Base-by-base conservation (phyloP, 2,888 invertebrate species). In the Phaedon cochleariae region DNA sequence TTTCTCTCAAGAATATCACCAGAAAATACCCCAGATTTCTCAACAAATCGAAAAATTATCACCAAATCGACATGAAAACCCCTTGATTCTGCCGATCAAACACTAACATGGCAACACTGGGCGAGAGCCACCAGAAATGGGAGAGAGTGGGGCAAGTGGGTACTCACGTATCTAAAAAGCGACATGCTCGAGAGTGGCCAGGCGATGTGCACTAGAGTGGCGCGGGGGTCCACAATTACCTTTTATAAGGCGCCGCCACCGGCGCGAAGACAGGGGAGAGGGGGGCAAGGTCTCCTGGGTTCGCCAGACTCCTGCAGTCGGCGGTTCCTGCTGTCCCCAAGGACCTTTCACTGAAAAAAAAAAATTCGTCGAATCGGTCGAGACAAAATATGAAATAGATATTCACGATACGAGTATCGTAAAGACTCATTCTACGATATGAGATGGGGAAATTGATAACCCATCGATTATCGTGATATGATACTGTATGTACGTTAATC, bases 211-310 rank as follows among this genome's bases (percentile, higher is more conserved):
- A 83, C 82, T 83, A 79, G 73, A 81, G 78, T 80, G 75, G 78
- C 77, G 82, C 81, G 82, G 82, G 82, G 82, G 81, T 78, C 79
- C 72, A 70, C 76, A 74, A 72, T 76, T 76, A 73, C 77, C 80
- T 81, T 83, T 81, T 83, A 83, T 83, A 82, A 80, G 77, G 76
- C 73, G 76, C 71, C 70, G 74, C 74, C 70, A 73, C 67, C 10
- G 34, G 34, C 12, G 34, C 12, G 74, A 66, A 62, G 70, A 73
- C 77, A 74, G 79, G 77, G 82, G 70, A 73, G 77, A 74, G 79
- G 77, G 82, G 82, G 81, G 78, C 80, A 81, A 80, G 86, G 86
- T 69, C 41, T 41, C 85, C 80, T 58, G 82, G 82, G 81, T 81
- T 64, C 82, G 80, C 82, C 80, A 21, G 76, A 48, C 65, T 66